Evolutionary conservation across 2,113 vertebrate species (phyloP), one percentile per base, ranked within the genome.

Genomic region (Beaufortia kweichowensis): DNA sequence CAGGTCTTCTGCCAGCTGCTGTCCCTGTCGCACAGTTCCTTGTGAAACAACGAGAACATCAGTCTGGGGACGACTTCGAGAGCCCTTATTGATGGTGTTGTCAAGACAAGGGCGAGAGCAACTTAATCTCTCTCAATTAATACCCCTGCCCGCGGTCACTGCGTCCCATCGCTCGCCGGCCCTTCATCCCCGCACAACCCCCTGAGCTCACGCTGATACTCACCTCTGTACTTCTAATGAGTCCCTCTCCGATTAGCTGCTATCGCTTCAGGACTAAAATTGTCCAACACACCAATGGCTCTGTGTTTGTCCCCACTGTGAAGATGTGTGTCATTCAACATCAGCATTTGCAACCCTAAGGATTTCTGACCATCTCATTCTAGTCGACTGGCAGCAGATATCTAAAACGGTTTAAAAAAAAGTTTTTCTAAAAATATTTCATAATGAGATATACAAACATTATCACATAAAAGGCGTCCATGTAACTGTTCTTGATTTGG

Each of bases 71-170:
- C 15, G 3, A 61, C 75, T 65, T 57, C n/a, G 33, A 76, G 74
- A 64, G 67, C 61, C 72, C 67, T 80, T 82, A 86, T 79, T 82
- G 82, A 84, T 84, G 73, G 56, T 63, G 76, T 77, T 77, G 80
- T 82, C 83, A 75, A 39, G 63, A 65, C 56, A 48, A 76, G 75
- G 79, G 80, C 55, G 50, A 80, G 69, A 81, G 79, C 76, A 81
- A 71, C 81, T 86, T 84, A 86, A 86, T 86, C 81, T 84, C 82
- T 78, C 78, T 85, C 82, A 86, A 83, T 86, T 84, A 86, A 82
- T 82, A 67, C 29, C 68, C 75, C 62, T 57, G 67, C 78, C 68
- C 55, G 33, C 48, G 57, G 78, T 63, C 57, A 55, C 53, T 9
- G 5, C 9, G 24, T 79, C 76, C 76, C 79, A 67, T 29, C 3